phyloP scores from a whole-genome alignment of 2,113 vertebrate species.

The Myxocyprinus asiaticus region DNA sequence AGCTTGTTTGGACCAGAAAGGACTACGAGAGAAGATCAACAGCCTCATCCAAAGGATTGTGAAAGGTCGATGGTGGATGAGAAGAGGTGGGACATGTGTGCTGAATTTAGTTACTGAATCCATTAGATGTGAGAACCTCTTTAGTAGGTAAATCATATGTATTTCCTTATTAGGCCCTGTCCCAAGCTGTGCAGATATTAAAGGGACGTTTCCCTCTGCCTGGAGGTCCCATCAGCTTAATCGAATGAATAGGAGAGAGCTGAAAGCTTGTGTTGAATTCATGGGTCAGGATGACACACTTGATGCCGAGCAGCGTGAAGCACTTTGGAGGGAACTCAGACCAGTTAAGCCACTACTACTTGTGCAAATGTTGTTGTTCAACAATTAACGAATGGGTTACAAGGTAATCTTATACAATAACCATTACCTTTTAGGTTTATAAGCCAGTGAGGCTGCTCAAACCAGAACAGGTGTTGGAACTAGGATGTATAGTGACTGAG shows the following conservation, averaged over 20 bases:
- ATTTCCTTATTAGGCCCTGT: constrained; percentile 70
- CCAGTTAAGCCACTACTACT: constrained; percentile 69
- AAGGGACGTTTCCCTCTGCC: constrained; percentile 81
- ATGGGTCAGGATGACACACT: constrained; percentile 77
- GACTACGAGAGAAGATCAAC: constrained; percentile 65
- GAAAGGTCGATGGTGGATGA: constrained; percentile 63
- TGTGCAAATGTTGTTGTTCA: not conserved
- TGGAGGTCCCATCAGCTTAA: constrained; percentile 82
- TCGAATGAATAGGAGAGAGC: constrained; percentile 75
- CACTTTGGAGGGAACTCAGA: constrained; percentile 78
- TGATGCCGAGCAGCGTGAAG: constrained; percentile 72
- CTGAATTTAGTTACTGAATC: not conserved
- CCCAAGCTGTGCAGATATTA: constrained; percentile 82
- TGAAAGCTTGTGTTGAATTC: constrained; percentile 77
- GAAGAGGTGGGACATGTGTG: constrained; percentile 70
- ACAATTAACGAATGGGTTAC: not conserved
- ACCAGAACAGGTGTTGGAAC: constrained; percentile 76
- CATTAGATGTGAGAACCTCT: constrained; percentile 2
- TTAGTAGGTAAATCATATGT: not conserved
- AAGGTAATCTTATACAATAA: not conserved
- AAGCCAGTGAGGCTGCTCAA: constrained; percentile 70
- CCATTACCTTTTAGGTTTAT: constrained; percentile 69
- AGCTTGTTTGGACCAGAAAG: constrained; percentile 65
- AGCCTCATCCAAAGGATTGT: constrained; percentile 75
- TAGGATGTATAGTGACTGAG: constrained; percentile 79